phyloP scores from a whole-genome alignment of 2,113 vertebrate species.

The Trogon surrucura region DNA sequence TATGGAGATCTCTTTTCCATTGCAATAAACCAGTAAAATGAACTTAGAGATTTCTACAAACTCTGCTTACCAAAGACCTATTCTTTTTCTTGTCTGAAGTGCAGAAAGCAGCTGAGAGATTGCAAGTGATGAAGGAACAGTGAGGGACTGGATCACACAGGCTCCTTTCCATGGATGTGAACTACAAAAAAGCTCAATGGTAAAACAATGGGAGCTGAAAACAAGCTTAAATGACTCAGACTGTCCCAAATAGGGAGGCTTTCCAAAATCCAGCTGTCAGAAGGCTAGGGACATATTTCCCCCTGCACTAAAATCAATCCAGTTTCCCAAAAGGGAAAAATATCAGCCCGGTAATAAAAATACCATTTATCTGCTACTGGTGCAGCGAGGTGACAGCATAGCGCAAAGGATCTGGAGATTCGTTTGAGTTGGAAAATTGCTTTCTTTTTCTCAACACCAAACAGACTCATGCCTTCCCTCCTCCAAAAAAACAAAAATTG shows the following conservation, averaged over 20 bases:
- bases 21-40: background rate
- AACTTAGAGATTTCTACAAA: background rate
- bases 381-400: background rate
- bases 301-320: background rate
- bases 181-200: background rate
- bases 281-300: background rate
- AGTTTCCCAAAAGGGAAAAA: background rate
- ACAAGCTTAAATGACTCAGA: background rate
- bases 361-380: background rate
- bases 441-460: background rate
- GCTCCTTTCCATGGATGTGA: background rate
- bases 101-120: background rate
- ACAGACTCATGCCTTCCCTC: background rate
- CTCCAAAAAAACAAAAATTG: background rate
- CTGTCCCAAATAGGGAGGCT: background rate
- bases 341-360: background rate
- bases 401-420: background rate
- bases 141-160: background rate
- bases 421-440: background rate
- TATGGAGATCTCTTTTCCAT: background rate
- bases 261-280: background rate
- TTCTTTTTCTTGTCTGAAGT: background rate
- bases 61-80: background rate
- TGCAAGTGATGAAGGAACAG: background rate
- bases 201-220: background rate